These are phyloP conservation scores for Hyposoter dolosus DNA, from an alignment of 2,888 invertebrate species.

Conservation along the genomic window DNA sequence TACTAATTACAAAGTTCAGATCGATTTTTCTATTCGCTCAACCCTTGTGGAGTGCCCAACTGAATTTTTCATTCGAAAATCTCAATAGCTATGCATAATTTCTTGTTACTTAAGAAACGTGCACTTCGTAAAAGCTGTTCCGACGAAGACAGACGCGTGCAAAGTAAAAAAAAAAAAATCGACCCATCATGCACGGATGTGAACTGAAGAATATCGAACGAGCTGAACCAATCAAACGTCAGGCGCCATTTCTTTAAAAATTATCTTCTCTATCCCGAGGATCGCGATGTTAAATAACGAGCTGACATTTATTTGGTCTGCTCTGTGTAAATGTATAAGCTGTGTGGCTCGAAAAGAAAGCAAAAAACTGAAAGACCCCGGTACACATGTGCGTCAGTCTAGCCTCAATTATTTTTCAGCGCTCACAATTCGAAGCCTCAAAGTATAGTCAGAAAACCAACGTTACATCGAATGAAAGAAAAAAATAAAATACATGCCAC, in stretches of 20 bases:
- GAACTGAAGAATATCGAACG: not conserved
- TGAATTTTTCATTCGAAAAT: not conserved
- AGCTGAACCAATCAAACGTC: constrained; percentile 64
- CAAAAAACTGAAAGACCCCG: constrained; percentile 17
- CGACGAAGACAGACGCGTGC: not conserved
- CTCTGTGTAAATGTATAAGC: constrained; percentile 59
- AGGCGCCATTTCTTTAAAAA: constrained; percentile 41
- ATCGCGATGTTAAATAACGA: constrained; percentile 69
- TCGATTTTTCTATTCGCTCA: not conserved
- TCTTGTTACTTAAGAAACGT: too few species aligned
- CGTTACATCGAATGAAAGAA: not conserved
- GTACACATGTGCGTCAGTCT: not conserved
- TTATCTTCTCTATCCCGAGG: constrained; percentile 25
- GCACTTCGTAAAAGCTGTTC: too few species aligned
- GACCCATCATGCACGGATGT: not conserved
- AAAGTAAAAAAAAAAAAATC: not conserved
- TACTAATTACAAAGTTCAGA: not conserved
- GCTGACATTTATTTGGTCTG: constrained; percentile 59
- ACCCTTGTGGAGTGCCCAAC: not conserved
- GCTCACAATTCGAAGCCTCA: not conserved
- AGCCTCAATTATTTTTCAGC: not conserved
- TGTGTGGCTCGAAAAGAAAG: constrained; percentile 39
- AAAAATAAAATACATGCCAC: constrained; percentile 37
- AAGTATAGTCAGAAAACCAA: not conserved
- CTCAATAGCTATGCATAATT: too few species aligned